Evolutionary conservation across 2,888 invertebrate genomes (phyloP).

Genomic region (Apocheima hispidaria): DNA sequence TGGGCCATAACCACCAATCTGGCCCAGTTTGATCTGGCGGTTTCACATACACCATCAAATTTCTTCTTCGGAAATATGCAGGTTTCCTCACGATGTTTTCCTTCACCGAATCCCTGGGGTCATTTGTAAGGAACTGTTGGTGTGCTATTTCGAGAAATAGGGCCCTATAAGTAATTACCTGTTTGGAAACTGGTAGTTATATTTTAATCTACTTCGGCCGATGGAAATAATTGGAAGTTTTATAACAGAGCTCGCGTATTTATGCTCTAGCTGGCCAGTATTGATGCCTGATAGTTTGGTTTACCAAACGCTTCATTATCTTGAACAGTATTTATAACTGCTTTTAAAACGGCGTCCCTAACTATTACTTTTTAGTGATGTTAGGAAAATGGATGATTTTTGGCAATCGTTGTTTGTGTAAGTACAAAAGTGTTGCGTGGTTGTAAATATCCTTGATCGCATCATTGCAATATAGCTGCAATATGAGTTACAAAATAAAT

Average conservation of each 20-base stretch:
- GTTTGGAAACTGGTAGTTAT: slow-evolving; percentile 38
- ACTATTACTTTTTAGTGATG: slow-evolving; percentile 1
- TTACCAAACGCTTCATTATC: slow-evolving; percentile 14
- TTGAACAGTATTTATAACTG: slow-evolving; percentile 5
- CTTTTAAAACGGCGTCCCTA: slow-evolving; percentile 3
- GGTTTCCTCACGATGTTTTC: too few relatives aligned
- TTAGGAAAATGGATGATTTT: background rate
- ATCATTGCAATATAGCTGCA: background rate
- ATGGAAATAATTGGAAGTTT: slow-evolving; percentile 41
- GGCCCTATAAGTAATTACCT: slow-evolving; percentile 40
- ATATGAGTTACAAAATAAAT: background rate
- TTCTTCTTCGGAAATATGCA: too few relatives aligned
- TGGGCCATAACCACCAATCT: too few relatives aligned
- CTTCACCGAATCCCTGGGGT: background rate
- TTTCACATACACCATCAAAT: too few relatives aligned
- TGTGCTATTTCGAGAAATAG: background rate
- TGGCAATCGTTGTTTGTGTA: background rate
- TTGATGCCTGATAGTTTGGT: slow-evolving; percentile 22
- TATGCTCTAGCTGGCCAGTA: slow-evolving; percentile 17
- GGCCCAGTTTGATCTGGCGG: too few relatives aligned
- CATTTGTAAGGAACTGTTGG: background rate
- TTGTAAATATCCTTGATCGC: background rate
- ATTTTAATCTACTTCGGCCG: slow-evolving; percentile 37
- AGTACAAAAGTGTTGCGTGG: background rate
- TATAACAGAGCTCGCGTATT: slow-evolving; percentile 23